Percentiles rank a stretch among this genome's conserved stretches.
These are phyloP conservation scores for Palloptera scutellata DNA, from an alignment of 2,888 invertebrate genomes.

Conservation along the genomic window DNA sequence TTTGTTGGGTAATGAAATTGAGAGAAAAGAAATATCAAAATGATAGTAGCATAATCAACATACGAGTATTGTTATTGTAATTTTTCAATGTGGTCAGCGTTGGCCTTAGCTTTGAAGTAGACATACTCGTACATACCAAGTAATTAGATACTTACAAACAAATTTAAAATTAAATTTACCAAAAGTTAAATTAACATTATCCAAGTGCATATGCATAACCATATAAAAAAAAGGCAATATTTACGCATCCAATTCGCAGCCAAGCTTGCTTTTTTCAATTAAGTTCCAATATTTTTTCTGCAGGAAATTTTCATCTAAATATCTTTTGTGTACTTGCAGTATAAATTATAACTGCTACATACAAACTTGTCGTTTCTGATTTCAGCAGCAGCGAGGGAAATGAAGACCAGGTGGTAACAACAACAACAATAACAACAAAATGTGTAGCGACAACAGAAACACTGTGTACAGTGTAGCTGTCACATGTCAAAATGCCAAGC, in stretches of 20 bases:
- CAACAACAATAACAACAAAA: not conserved
- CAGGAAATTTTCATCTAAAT: not conserved
- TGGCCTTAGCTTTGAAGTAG: no score
- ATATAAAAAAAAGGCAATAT: no score
- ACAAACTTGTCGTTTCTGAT: not conserved
- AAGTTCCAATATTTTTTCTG: not conserved
- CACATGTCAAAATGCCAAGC: constrained; percentile 30
- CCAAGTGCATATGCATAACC: no score
- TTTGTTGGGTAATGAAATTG: no score
- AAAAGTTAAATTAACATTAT: not conserved
- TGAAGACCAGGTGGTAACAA: not conserved
- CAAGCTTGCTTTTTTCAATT: not conserved
- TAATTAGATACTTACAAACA: not conserved
- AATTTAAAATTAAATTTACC: not conserved
- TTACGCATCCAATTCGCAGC: no score
- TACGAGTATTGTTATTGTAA: no score
- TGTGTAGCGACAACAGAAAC: not conserved
- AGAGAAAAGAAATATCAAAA: no score
- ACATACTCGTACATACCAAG: no score
- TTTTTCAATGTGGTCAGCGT: no score
- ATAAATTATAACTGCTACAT: constrained; percentile 4
- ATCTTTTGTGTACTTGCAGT: not conserved
- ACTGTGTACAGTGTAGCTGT: constrained; percentile 21
- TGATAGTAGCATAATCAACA: no score
- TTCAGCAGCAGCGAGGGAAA: not conserved